Evolutionary conservation across 2,888 invertebrate species (phyloP).

Genomic region (Pseudeuparius sepicola): DNA sequence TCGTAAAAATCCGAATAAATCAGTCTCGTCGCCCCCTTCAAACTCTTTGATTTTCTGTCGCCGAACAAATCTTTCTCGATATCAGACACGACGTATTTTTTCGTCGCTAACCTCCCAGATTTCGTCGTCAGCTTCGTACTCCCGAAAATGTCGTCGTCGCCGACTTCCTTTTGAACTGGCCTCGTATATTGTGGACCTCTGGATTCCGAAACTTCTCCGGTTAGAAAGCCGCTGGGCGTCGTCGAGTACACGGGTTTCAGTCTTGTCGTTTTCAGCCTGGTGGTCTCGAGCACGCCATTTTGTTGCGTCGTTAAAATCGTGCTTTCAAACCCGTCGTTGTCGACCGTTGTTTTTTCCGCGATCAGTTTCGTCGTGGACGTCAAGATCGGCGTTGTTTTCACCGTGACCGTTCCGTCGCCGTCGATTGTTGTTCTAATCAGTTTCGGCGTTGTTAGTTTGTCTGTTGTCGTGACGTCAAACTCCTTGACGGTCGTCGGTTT

Average conservation of each 20-base stretch:
- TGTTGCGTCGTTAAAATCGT: constrained; percentile 13
- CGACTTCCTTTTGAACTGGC: constrained; percentile 21
- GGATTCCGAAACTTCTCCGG: constrained; percentile 15
- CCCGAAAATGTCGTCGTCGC: constrained; percentile 32
- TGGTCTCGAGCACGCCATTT: constrained; percentile 14
- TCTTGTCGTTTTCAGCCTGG: constrained; percentile 10
- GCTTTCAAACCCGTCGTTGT: constrained; percentile 9
- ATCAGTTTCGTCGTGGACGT: too few relatives aligned
- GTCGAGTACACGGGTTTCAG: constrained; percentile 1
- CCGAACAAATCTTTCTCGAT: constrained; percentile 26
- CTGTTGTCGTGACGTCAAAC: constrained; percentile 5
- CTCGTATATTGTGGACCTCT: constrained; percentile 18
- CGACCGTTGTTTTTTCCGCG: constrained; percentile 14
- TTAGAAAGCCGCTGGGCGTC: constrained; percentile 22
- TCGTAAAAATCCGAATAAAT: constrained; percentile 33
- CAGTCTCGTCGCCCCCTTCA: constrained; percentile 23
- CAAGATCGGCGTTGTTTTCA: constrained; percentile 19
- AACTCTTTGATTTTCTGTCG: constrained; percentile 13
- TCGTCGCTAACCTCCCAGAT: constrained; percentile 9
- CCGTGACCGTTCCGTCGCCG: constrained; percentile 17
- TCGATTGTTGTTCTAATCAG: constrained; percentile 15
- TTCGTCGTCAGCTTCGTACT: constrained; percentile 17
- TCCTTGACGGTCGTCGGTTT: too few relatives aligned
- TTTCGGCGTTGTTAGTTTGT: constrained; percentile 13
- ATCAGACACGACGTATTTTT: constrained; percentile 24